Evolutionary conservation across 2,797 vertebrate species (phyloP).

Genomic region (Potorous gilbertii): DNA sequence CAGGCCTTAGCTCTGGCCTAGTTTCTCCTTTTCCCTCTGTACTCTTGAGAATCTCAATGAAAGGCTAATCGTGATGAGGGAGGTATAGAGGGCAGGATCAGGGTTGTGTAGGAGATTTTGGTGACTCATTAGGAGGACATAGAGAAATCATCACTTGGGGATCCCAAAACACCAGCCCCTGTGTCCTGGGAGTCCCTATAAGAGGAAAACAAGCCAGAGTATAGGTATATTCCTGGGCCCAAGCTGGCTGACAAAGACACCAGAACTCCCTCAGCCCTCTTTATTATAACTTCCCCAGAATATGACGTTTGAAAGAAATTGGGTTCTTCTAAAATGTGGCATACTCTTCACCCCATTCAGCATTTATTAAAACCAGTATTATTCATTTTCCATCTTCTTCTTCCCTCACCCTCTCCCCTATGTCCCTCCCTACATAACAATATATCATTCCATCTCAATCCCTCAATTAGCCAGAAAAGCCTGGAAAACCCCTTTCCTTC

Average conservation of each 20-base stretch:
- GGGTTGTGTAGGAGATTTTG: background rate
- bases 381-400: background rate
- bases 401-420: background rate
- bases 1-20: constrained; percentile 3
- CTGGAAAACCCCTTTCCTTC: background rate
- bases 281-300: background rate
- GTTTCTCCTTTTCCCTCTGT: background rate
- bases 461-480: background rate
- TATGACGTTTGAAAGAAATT: background rate
- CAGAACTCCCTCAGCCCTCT: background rate
- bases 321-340: background rate
- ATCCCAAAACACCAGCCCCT: background rate
- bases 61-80: background rate
- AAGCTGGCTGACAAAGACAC: background rate
- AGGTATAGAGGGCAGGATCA: background rate
- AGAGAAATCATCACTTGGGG: background rate
- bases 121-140: background rate
- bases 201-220: background rate
- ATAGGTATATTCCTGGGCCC: background rate
- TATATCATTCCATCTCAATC: background rate
- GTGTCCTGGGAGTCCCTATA: background rate
- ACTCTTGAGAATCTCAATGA: constrained; percentile 36
- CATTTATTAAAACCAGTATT: background rate
- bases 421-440: background rate
- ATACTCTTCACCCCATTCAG: background rate